Evolutionary conservation across 2,797 vertebrate species (phyloP), one percentile per base, ranked within the genome.

Genomic region (Aphelocoma californica): DNA sequence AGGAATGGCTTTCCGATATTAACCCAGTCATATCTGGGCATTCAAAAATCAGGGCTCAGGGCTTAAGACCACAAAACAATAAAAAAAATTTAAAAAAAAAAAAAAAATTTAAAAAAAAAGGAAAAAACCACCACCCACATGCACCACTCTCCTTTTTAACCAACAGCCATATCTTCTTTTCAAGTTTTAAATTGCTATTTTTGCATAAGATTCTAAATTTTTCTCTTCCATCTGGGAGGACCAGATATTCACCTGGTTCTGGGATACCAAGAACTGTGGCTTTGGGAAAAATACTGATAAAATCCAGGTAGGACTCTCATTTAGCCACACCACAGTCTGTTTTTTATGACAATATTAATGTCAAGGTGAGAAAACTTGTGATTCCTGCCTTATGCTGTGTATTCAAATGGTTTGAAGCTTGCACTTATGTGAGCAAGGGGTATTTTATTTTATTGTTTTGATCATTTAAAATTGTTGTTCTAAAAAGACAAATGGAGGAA

Each of bases 311-410:
- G 19, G 14, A 66, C 13, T 47, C 21, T 67, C 12, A 32, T 45
- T 87, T 47, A 36, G 15, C 36, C 48, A 69, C 7, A 57, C 1
- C 4, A 23, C 2, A 3, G 0, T 20, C 48, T 81, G 16, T 0
- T 34, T 74, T 87, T 60, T n/a, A 74, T n/a, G 23, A 64, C 13
- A 53, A 38, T 77, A 45, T 45, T 57, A 56, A 72, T 5, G 40
- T 20, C 36, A 18, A 40, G 34, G 10, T 34, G 34, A 79, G 29
- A 93, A 92, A 94, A 70, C 23, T 36, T 78, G 18, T 19, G 44
- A 80, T 82, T 92, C 23, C 34, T 85, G 42, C 60, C 34, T 57
- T 58, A 62, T 19, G 7, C 20, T 34, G 8, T 26, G 25, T 18
- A 67, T 50, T 80, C 25, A 57, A 60, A 64, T 6, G 2, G 32